These are phyloP conservation scores for Drosophila sucinea DNA, from an alignment of 1,140 invertebrate species.

Conservation along the genomic window DNA sequence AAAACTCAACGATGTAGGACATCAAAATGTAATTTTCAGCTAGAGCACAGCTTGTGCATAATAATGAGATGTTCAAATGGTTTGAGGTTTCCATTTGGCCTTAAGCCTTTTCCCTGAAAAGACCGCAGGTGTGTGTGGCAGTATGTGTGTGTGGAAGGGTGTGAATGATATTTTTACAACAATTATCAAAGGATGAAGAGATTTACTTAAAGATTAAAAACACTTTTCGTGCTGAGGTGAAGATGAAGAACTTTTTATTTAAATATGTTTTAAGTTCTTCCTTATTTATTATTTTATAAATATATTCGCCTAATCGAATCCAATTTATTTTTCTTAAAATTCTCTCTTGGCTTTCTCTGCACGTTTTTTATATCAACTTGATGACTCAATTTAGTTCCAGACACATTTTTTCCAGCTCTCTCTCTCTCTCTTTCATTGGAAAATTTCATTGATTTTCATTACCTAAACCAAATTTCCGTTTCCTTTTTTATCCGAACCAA, in stretches of 20 bases:
- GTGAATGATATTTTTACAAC: constrained; percentile 27
- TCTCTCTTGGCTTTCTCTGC: not conserved
- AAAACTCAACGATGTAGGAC: constrained; percentile 71
- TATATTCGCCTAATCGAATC: constrained; percentile 18
- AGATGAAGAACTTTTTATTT: constrained; percentile 13
- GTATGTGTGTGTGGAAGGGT: constrained; percentile 16
- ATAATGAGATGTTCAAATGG: constrained; percentile 54
- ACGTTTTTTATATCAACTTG: constrained; percentile 39
- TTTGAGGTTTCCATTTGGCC: constrained; percentile 37
- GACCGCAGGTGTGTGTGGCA: constrained; percentile 34
- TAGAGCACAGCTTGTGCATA: constrained; percentile 67
- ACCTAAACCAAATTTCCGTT: constrained; percentile 59
- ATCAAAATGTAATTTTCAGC: constrained; percentile 78
- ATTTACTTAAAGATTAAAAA: constrained; percentile 38
- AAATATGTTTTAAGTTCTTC: not conserved
- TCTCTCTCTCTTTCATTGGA: not conserved
- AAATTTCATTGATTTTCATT: constrained; percentile 65
- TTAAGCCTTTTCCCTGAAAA: constrained; percentile 38
- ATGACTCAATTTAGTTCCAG: constrained; percentile 46
- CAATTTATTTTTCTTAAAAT: not conserved
- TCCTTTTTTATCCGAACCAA: constrained; percentile 28
- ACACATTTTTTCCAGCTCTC: constrained; percentile 38
- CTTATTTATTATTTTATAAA: not conserved
- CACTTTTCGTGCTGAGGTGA: not conserved
- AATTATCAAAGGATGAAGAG: constrained; percentile 30